Evolutionary conservation across 2,797 vertebrate species (phyloP), one percentile per base, ranked within the genome.

Genomic region (Sphaeramia orbicularis): DNA sequence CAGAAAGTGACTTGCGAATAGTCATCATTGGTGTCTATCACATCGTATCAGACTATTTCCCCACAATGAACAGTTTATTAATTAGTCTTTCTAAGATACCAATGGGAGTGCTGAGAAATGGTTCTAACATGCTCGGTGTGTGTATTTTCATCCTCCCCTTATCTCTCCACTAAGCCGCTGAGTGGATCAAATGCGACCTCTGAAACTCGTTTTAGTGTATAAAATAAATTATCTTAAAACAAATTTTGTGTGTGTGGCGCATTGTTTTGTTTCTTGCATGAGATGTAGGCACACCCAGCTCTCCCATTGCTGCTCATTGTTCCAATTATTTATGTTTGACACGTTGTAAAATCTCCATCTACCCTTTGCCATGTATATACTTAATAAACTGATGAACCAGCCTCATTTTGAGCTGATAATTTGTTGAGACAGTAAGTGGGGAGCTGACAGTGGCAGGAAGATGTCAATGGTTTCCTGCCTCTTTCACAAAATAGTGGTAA

Each of bases 171-270:
- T 27, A 27, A 27, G 24, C 24, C 4, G 24, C 27, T 27, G 24
- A 27, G 6, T 27, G 24, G 24, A 27, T 27, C 24, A 27, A 27
- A 27, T 3, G 71, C 69, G 49, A 81, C 70, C 24, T 27, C 48
- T 74, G 35, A 74, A 80, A 27, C 24, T 74, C 87, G 85, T 91
- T 94, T 89, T 90, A 92, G 76, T 93, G 88, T 93, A 92, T 27
- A 92, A 92, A 91, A 92, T 92, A 93, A 91, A 92, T 92, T 91
- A 91, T 94, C 66, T 86, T 63, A 75, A 86, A 83, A 19, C 67
- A 86, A 71, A 40, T 27, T n/a, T n/a, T n/a, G n/a, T 27, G 24
- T 27, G 62, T 52, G 65, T 68, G 64, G 12, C 4, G 1, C 24
- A 3, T 27, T 27, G 2, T 63, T 64, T 76, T 75, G 30, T 69